Evolutionary conservation across 1,140 invertebrate genomes (phyloP), one percentile per base, ranked within the genome.

Genomic region (Popillia japonica): DNA sequence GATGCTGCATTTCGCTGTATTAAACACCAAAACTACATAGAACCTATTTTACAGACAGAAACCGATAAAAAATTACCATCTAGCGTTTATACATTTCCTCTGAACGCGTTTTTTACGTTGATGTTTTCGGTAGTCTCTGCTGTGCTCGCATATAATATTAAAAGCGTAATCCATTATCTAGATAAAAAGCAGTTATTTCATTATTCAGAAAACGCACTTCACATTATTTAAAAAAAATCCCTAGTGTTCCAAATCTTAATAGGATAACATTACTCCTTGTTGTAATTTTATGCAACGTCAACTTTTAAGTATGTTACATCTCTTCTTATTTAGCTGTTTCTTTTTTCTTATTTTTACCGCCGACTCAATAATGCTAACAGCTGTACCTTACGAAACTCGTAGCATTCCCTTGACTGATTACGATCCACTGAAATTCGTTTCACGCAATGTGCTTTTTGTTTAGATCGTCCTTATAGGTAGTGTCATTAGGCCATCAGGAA

Each of bases 231-330:
- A 34, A 34, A 34, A 34, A 34, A 34, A 34, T 34, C 27, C 27
- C 27, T 34, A 34, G 27, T 34, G 27, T 34, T 34, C 27, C 27
- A 34, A 34, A 17, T 55, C 14, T 17, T 55, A 55, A n/a, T 55
- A n/a, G n/a, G n/a, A 17, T 55, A 17, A 55, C 11, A 55, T 55
- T 55, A 17, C 4, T 55, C 17, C 48, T 6, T 0, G 14, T 14
- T 68, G 61, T 68, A 68, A 68, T 68, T 68, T 68, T 68, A 68
- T 68, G 61, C 61, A 68, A 68, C 61, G 61, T 68, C 27, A 68
- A 68, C 20, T 34, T 68, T 68, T 68, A 68, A 68, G 22, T 27
- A 68, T 68, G 61, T 20, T 27, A 68, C 61, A 68, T 68, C 61
- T 68, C 22, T 20, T 34, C 61, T 27, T 27, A 22, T 27, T 68